phyloP scores from a whole-genome alignment of 2,797 vertebrate species.

The Micropoecilia bifurca region DNA sequence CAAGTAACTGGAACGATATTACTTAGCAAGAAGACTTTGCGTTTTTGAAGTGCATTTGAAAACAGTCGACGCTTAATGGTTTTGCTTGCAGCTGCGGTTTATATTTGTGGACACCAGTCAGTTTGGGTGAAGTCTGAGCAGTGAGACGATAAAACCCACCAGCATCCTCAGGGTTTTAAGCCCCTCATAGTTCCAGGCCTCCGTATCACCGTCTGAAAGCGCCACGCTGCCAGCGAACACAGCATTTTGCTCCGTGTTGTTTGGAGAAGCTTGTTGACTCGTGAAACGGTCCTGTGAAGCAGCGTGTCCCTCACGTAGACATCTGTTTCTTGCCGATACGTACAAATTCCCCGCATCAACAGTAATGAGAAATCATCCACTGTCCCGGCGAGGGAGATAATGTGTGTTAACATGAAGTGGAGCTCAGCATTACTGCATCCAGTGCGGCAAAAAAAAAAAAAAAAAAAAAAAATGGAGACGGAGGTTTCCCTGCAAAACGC shows the following conservation, averaged over 20 bases:
- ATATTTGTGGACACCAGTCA: conserved; percentile 41
- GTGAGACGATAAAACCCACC: conserved; percentile 47
- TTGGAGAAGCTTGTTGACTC: conserved; percentile 57
- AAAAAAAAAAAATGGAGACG: conserved; percentile 35
- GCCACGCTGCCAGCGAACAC: conserved; percentile 51
- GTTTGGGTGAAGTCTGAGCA: conserved; percentile 41
- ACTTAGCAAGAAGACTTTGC: too few relatives aligned
- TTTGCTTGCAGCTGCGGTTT: conserved; percentile 58
- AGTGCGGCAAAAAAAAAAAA: conserved; percentile 35
- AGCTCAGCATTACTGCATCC: conserved; percentile 60
- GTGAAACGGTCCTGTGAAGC: conserved; percentile 55
- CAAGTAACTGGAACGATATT: too few relatives aligned
- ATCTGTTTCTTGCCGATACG: conserved; percentile 76
- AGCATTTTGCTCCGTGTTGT: conserved; percentile 50
- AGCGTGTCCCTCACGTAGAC: conserved; percentile 46
- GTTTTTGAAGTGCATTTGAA: conserved; percentile 20
- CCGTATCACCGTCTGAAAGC: conserved; percentile 55
- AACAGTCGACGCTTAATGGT: conserved; percentile 43
- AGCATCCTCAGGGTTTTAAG: conserved; percentile 62
- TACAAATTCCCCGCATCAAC: conserved; percentile 57
- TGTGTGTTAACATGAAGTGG: conserved; percentile 61
- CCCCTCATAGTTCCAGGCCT: conserved; percentile 34
- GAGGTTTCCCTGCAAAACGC: conserved; percentile 63
- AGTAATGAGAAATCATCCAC: conserved; percentile 57
- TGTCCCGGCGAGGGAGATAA: conserved; percentile 61